These are phyloP conservation scores for Mormyrus proboscirostris DNA, from an alignment of 2,797 vertebrate species.

Conservation along the genomic window DNA sequence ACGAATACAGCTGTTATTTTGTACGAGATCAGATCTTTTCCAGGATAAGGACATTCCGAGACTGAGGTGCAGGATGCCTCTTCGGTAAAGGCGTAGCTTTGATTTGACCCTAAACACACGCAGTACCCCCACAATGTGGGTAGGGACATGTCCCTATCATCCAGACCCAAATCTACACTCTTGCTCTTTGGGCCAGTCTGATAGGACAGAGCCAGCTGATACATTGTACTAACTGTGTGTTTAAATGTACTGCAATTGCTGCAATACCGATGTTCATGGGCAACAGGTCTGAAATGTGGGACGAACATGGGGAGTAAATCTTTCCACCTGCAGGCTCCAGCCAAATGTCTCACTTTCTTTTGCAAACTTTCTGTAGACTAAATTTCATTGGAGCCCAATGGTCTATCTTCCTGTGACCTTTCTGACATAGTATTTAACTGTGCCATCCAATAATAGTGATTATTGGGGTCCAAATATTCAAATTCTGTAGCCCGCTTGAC, in stretches of 20 bases:
- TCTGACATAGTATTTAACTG: not conserved
- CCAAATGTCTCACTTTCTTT: not conserved
- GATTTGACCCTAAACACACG: not conserved
- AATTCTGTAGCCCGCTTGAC: not conserved
- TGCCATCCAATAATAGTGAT: not conserved
- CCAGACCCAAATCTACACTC: not conserved
- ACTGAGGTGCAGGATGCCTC: not conserved
- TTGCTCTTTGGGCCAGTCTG: not conserved
- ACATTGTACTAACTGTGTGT: not conserved
- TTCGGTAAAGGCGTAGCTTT: not conserved
- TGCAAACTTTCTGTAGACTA: not conserved
- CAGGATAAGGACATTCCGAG: not conserved
- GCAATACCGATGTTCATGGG: not conserved
- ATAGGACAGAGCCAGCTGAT: not conserved
- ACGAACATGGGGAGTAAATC: not conserved
- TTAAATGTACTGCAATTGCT: not conserved
- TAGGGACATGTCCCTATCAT: not conserved
- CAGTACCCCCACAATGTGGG: not conserved
- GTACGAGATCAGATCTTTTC: not conserved
- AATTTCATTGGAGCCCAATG: not conserved
- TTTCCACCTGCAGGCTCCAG: not conserved
- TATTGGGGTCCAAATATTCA: not conserved
- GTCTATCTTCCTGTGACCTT: not conserved
- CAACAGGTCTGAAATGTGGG: not conserved
- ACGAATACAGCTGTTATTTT: not conserved